Evolutionary conservation across 2,797 vertebrate species (phyloP), one percentile per base, ranked within the genome.

Genomic region (Avahi laniger): DNA sequence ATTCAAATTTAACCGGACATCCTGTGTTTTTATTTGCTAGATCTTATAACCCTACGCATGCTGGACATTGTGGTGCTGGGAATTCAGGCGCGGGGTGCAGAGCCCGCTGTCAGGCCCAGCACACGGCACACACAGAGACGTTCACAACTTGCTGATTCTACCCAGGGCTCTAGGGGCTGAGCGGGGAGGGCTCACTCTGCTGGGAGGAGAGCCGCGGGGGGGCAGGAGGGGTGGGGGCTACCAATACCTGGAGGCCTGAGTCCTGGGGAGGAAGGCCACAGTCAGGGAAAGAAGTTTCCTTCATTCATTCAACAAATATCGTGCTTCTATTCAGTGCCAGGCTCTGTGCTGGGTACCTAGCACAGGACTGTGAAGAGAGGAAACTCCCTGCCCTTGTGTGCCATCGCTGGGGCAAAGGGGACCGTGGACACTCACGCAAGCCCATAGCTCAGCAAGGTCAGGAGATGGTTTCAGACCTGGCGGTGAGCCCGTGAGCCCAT

Each of bases 201-300:
- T 13, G 8, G 22, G 15, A 22, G 33, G 2, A 9, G 3, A 4
- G 2, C 26, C n/a, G 0, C 43, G 20, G 63, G 17, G 15, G 54
- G 4, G 41, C 35, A 43, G 57, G 57, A 59, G 24, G 50, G 20
- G 30, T 3, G 10, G 28, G 11, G 54, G 2, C 15, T 43, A 43
- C 22, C 38, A n/a, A 38, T 26, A 8, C 11, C 15, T 59, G 24
- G 59, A 5, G 48, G 33, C 35, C 59, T 8, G 26, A 41, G 24
- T 50, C 80, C 17, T 0, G 4, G 67, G 18, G 15, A 82, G 33
- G 69, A 43, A 91, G 67, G n/a, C 54, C 10, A 22, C 28, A 61
- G 1, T n/a, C 24, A 75, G 38, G 70, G 57, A 91, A 41, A 38
- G 75, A 88, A 2, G 38, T 70, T 91, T 86, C 18, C 33, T 94